Percentiles rank a stretch among this genome's conserved stretches.
These are phyloP conservation scores for Gnatocerus cornutus DNA, from an alignment of 2,888 invertebrate species.

Conservation along the genomic window DNA sequence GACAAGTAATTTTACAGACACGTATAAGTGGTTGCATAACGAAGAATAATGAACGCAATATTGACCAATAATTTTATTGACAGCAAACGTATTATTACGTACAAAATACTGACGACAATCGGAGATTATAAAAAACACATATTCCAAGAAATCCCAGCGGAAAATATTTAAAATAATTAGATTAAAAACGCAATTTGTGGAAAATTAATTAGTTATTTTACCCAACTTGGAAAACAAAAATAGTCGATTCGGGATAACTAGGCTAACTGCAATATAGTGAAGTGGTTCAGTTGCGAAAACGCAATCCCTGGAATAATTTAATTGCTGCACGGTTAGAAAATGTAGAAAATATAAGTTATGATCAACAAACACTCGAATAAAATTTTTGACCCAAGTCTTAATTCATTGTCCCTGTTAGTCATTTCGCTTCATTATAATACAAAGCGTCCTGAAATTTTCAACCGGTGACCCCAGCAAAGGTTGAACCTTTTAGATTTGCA, in stretches of 20 bases:
- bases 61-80: background rate
- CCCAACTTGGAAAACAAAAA: too few species aligned
- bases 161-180: too few species aligned
- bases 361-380: conserved; percentile 10
- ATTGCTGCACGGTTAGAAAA: background rate
- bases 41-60: background rate
- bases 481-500: background rate
- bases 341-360: conserved; percentile 11
- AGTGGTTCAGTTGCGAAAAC: too few species aligned
- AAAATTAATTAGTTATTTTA: too few species aligned
- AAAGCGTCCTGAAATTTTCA: background rate
- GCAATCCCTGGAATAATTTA: too few species aligned
- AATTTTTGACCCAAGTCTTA: conserved; percentile 17
- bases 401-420: background rate
- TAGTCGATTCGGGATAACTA: too few species aligned
- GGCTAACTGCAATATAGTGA: too few species aligned
- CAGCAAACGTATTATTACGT: background rate
- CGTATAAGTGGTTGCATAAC: conserved; percentile 2
- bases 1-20: too few species aligned
- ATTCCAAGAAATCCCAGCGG: too few species aligned
- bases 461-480: background rate
- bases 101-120: too few species aligned
- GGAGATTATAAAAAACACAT: too few species aligned
- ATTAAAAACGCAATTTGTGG: too few species aligned
- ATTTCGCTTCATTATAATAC: conserved; percentile 12